A percentile compares a stretch with the other conserved stretches of the same genome.
Conservation (phyloP, 2,888 invertebrate species). For the Tetragonisca angustula region DNA sequence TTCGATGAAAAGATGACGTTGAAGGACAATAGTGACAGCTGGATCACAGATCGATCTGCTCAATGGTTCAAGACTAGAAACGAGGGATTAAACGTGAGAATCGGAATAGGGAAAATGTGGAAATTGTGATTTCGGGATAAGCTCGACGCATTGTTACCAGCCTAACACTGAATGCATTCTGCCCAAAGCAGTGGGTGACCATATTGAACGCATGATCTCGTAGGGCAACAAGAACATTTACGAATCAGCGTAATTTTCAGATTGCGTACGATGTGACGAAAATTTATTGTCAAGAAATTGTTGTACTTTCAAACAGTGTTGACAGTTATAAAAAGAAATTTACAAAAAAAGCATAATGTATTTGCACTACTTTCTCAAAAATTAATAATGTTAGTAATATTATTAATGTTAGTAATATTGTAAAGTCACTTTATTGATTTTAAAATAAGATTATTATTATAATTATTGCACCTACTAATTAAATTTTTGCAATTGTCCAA, state of each 20-base stretch:
- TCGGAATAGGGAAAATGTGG: slow-evolving; percentile 43
- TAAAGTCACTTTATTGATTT: no score
- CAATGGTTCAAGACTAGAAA: slow-evolving; percentile 40
- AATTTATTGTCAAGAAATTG: not conserved
- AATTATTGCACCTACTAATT: no score
- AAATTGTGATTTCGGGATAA: slow-evolving; percentile 51
- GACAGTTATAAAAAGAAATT: not conserved
- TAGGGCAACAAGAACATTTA: not conserved
- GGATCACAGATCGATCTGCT: slow-evolving; percentile 40
- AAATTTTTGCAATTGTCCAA: no score
- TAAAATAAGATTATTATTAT: no score
- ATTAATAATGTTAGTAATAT: no score
- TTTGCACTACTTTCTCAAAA: no score
- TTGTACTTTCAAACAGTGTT: not conserved
- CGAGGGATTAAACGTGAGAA: slow-evolving; percentile 49
- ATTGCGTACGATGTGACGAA: not conserved
- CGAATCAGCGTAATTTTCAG: not conserved
- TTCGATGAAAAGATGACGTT: slow-evolving; percentile 7
- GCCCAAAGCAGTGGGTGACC: not conserved
- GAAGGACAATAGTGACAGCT: slow-evolving; percentile 50
- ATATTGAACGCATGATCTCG: not conserved
- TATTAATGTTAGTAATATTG: no score
- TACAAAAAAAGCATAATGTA: not conserved
- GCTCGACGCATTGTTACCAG: slow-evolving; percentile 29
- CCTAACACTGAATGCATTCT: not conserved